Evolutionary conservation across 2,797 vertebrate genomes (phyloP), one percentile per base, ranked within the genome.

Genomic region (Peromyscus eremicus): DNA sequence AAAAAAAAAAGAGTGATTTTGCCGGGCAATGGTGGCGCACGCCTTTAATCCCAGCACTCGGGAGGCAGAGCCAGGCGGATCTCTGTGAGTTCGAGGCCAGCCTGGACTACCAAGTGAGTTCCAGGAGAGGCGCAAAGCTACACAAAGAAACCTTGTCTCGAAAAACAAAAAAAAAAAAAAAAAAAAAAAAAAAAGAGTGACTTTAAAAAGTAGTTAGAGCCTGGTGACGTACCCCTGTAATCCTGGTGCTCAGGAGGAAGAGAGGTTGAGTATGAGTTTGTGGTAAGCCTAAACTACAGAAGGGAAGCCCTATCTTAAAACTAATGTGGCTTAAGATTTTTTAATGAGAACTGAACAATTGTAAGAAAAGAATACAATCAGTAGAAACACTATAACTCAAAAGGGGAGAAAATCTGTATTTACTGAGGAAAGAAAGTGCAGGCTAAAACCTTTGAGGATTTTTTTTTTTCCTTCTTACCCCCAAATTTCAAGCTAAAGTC

Each of bases 311-410:
- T 52, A 10, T 46, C 66, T n/a, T 70, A 86, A 70, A 86, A 66
- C 77, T 79, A 94, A 60, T 32, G 49, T 64, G 52, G 6, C 37
- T 91, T 68, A 88, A 40, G 62, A 43, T 66, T 92, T 94, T 79
- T 92, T 32, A 29, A 92, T 94, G 40, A 70, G 94, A 91, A 91
- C 71, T 37, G 86, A 96, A 70, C 29, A 68, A 85, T 27, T n/a
- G 43, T 40, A 84, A 96, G n/a, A 71, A 96, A 94, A 87, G 79
- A 49, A 32, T 68, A 14, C 7, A 66, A 79, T 27, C 19, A 86
- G 13, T 6, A 12, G 49, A 75, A 91, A 94, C 49, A 43, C 68
- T 85, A 16, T 84, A 70, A 77, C 64, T 66, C 76, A 52, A 40
- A 75, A 46, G 34, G 21, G 25, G 55, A 10, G 25, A 64, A 94